phyloP scores from a whole-genome alignment of 2,888 invertebrate species.

The Eumacrocentrus americanus region DNA sequence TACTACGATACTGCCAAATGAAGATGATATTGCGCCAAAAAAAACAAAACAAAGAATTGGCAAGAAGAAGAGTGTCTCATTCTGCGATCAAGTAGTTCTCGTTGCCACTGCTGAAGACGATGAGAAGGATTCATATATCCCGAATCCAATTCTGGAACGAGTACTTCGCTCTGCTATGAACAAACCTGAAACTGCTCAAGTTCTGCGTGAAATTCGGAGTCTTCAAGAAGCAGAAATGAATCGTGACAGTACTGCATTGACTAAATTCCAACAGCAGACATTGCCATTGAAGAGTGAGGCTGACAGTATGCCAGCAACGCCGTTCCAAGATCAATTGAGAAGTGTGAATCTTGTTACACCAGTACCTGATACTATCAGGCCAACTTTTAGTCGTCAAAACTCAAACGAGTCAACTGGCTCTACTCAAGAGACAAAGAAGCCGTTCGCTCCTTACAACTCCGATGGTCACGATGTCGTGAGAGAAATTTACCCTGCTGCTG shows the following conservation, averaged over 20 bases:
- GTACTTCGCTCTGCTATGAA: conserved; percentile 83
- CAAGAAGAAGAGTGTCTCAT: conserved; percentile 89
- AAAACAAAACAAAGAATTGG: conserved; percentile 65
- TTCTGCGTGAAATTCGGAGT: conserved; percentile 64
- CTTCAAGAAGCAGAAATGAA: conserved; percentile 61
- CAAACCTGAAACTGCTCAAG: conserved; percentile 70
- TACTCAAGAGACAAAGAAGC: conserved; percentile 45
- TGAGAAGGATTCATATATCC: conserved; percentile 88
- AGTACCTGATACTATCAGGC: conserved; percentile 40
- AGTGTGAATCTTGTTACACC: conserved; percentile 51
- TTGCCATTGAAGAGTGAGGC: conserved; percentile 60
- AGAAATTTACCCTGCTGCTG: conserved; percentile 41
- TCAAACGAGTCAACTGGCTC: conserved; percentile 46
- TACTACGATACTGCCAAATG: conserved; percentile 55
- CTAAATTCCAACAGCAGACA: conserved; percentile 60
- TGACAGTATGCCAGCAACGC: conserved; percentile 55
- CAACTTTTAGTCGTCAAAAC: conserved; percentile 44
- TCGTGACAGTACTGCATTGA: conserved; percentile 54
- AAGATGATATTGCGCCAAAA: conserved; percentile 60
- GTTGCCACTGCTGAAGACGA: conserved; percentile 93
- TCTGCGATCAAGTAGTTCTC: conserved; percentile 91
- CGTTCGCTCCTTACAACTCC: conserved; percentile 33
- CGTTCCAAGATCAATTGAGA: conserved; percentile 56
- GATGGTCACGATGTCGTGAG: conserved; percentile 47
- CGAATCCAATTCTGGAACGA: conserved; percentile 87